Percentiles rank a stretch among this genome's conserved stretches.
These are phyloP conservation scores for Telmatherina bonti DNA, from an alignment of 2,797 vertebrate species.

Conservation along the genomic window DNA sequence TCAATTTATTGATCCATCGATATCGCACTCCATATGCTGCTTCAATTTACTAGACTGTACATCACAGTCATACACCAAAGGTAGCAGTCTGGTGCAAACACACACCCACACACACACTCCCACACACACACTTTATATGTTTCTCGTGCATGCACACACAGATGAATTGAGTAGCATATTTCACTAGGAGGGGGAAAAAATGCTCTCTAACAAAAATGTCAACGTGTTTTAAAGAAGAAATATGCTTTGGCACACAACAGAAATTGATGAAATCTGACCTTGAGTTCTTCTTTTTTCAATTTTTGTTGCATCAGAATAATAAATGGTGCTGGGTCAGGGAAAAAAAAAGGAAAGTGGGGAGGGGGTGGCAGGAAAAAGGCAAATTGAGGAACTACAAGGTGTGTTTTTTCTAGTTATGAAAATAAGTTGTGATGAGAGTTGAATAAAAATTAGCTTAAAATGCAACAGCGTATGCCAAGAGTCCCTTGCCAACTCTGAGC, in stretches of 20 bases:
- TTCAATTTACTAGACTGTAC: conserved; percentile 75
- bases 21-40: conserved; percentile 49
- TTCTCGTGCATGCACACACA: conserved; percentile 16
- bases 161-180: conserved; percentile 68
- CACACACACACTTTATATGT: conserved; percentile 20
- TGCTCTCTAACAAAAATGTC: conserved; percentile 78
- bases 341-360: conserved; percentile 32
- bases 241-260: conserved; percentile 69
- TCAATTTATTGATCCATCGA: conserved; percentile 78
- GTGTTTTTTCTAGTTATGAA: conserved; percentile 61
- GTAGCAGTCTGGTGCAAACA: conserved; percentile 44
- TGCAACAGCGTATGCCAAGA: conserved; percentile 30
- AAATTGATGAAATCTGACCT: conserved; percentile 78
- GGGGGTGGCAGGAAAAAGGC: not conserved
- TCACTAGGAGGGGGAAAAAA: conserved; percentile 65
- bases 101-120: no score
- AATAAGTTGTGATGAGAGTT: conserved; percentile 42
- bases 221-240: conserved; percentile 80
- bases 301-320: conserved; percentile 66
- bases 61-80: conserved; percentile 58
- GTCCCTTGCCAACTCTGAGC: conserved; percentile 39
- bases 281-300: conserved; percentile 63
- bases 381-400: conserved; percentile 44
- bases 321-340: conserved; percentile 58
- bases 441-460: conserved; percentile 48